Percentiles rank a stretch among this genome's conserved stretches.
Conservation (phyloP, 2,113 vertebrate species). For the Tachysurus fulvidraco region DNA sequence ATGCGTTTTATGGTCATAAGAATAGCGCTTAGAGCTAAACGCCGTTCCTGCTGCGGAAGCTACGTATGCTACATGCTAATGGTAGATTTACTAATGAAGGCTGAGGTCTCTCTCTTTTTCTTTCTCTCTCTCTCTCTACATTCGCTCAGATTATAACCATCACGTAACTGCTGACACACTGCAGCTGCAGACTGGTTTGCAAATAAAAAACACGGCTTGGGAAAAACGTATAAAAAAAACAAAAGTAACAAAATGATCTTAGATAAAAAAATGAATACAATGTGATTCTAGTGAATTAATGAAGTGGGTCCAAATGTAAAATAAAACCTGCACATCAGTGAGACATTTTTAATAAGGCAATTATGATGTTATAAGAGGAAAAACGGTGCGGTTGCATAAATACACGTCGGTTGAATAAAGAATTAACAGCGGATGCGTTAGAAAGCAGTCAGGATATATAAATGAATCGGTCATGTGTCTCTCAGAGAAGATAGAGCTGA, state of each 20-base stretch:
- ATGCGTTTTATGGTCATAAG: slow-evolving; percentile 42
- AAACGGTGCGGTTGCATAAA: neutral
- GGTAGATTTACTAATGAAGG: slow-evolving; percentile 28
- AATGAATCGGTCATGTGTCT: slow-evolving; percentile 54
- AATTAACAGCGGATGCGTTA: neutral
- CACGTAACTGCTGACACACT: neutral
- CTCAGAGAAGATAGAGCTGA: neutral
- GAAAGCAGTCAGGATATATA: slow-evolving; percentile 40
- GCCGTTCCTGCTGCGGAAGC: neutral
- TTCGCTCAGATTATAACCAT: neutral
- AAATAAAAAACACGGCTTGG: neutral
- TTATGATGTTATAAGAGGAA: slow-evolving; percentile 25
- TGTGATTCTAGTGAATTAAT: neutral
- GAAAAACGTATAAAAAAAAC: neutral
- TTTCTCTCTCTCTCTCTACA: neutral
- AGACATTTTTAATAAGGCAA: neutral
- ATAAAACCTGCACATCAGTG: neutral
- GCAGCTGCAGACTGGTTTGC: neutral
- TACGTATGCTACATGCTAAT: slow-evolving; percentile 43
- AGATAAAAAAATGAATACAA: neutral
- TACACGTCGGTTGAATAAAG: neutral
- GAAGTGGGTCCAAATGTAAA: neutral
- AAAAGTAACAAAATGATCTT: neutral
- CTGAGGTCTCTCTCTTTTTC: neutral
- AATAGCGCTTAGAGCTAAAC: slow-evolving; percentile 16